Evolutionary conservation across 2,797 vertebrate genomes (phyloP), one percentile per base, ranked within the genome.

Genomic region (Scyliorhinus canicula): DNA sequence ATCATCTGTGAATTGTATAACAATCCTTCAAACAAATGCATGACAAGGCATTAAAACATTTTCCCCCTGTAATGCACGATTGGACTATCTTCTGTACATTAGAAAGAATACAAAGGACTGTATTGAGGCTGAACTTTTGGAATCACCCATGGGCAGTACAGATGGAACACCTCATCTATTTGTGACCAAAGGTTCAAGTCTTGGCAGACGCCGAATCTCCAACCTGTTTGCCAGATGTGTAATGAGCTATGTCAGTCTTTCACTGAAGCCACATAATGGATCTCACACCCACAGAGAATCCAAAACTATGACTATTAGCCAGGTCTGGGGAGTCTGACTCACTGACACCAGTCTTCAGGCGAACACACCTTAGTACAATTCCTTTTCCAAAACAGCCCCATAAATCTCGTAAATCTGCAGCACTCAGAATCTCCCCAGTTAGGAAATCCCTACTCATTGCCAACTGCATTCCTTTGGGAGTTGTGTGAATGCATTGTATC

Each of bases 341-440:
- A 94, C 47, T 94, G 65, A 94, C 69, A n/a, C 67, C 35, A 21
- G 67, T 35, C 67, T 94, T 74, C 67, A 94, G 93, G 67, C 47
- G 24, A 94, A 71, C 93, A 94, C 44, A 94, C 93, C 93, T 74
- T 21, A 94, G 40, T 71, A 28, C 63, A 71, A 69, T 52, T 47
- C 44, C 93, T 35, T 71, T 91, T 71, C 63, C 26, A 93, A 71
- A 71, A 35, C 63, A 67, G 24, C 44, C 28, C 21, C 63, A 47
- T 24, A 65, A n/a, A 47, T 93, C 44, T 31, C 65, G 35, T 69
- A 47, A 67, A 69, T 71, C 93, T 93, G 47, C 47, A 93, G 65
- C 44, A 65, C 60, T 71, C 47, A 93, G 67, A 52, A 47, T 93
- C 14, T 52, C 47, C 14, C 40, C 67, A n/a, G 26, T 93, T 93